phyloP scores from a whole-genome alignment of 1,140 invertebrate genomes.

The Charaxes varanes region DNA sequence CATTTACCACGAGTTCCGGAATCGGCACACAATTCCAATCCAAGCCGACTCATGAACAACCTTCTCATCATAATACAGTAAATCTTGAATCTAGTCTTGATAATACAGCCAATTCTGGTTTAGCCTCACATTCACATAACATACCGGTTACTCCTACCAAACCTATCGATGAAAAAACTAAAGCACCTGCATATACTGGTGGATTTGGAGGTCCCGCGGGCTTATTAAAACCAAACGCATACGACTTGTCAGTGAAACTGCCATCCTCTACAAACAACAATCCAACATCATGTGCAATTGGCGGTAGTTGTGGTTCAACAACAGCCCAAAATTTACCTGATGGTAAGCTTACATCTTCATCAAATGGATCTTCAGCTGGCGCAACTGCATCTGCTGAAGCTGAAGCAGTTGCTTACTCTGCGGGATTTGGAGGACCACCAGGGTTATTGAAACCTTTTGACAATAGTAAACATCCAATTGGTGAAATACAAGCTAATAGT shows the following conservation, averaged over 20 bases:
- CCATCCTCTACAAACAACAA: conserved; percentile 5
- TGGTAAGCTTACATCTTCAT: conserved; percentile 5
- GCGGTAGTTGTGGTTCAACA: conserved; percentile 10
- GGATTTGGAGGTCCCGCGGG: conserved; percentile 19
- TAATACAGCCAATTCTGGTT: background rate
- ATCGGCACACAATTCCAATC: conserved; percentile 7
- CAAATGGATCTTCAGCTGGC: conserved; percentile 12
- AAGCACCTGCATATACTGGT: conserved; percentile 11
- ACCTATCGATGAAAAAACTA: conserved; percentile 6
- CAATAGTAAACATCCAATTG: conserved; percentile 27
- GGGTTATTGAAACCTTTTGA: conserved; percentile 53
- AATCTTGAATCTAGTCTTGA: background rate
- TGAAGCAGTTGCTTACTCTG: conserved; percentile 45
- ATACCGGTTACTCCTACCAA: conserved; percentile 6
- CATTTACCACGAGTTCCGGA: conserved; percentile 8
- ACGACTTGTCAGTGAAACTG: conserved; percentile 11
- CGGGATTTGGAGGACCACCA: conserved; percentile 58
- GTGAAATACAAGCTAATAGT: no score
- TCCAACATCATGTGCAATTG: conserved; percentile 10
- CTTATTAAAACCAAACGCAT: conserved; percentile 36
- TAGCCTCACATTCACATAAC: background rate
- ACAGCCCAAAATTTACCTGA: background rate
- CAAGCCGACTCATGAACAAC: conserved; percentile 1
- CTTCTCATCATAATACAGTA: background rate
- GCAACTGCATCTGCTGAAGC: conserved; percentile 29